Conservation (phyloP, 30 jellyfish, hydroid and myxozoan species). For the Catostylus mosaicus region DNA sequence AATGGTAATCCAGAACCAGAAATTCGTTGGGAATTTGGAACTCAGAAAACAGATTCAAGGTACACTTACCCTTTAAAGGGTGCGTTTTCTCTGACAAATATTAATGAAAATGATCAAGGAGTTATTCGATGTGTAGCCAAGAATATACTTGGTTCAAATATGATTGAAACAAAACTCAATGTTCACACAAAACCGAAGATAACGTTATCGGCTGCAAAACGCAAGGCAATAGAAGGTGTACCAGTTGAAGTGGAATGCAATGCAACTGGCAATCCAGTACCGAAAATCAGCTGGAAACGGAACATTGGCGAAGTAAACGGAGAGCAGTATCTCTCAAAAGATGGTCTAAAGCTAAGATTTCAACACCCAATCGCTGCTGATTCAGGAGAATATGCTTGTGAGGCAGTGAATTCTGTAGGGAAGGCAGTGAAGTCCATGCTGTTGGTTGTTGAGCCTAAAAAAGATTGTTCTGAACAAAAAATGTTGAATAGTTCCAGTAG, state of each 20-base stretch:
- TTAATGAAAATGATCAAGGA: slow-evolving; percentile 15
- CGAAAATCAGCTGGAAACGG: slow-evolving; percentile 25
- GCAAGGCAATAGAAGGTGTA: not conserved
- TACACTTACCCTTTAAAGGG: slow-evolving; percentile 22
- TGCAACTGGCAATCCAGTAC: slow-evolving; percentile 44
- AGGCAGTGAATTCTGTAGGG: slow-evolving; percentile 15
- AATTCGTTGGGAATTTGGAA: slow-evolving; percentile 22
- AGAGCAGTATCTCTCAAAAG: slow-evolving; percentile 3
- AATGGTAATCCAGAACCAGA: slow-evolving; percentile 27
- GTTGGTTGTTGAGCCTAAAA: not conserved
- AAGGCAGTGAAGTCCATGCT: not conserved
- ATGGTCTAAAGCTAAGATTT: not conserved
- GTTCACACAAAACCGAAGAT: slow-evolving; percentile 48
- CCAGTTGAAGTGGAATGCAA: slow-evolving; percentile 2
- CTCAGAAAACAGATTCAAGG: slow-evolving; percentile 20
- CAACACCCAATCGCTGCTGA: not conserved
- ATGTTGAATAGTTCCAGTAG: slow-evolving; percentile 14
- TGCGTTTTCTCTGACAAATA: not conserved
- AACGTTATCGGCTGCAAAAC: not conserved
- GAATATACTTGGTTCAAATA: slow-evolving; percentile 25
- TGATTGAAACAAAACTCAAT: slow-evolving; percentile 3
- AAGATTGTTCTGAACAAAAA: slow-evolving; percentile 5
- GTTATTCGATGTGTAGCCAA: slow-evolving; percentile 23
- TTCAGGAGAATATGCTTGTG: slow-evolving; percentile 17
- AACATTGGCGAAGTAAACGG: not conserved